Base-by-base conservation (phyloP, 2,113 vertebrate species). In the Chloropsis cyanopogon region DNA sequence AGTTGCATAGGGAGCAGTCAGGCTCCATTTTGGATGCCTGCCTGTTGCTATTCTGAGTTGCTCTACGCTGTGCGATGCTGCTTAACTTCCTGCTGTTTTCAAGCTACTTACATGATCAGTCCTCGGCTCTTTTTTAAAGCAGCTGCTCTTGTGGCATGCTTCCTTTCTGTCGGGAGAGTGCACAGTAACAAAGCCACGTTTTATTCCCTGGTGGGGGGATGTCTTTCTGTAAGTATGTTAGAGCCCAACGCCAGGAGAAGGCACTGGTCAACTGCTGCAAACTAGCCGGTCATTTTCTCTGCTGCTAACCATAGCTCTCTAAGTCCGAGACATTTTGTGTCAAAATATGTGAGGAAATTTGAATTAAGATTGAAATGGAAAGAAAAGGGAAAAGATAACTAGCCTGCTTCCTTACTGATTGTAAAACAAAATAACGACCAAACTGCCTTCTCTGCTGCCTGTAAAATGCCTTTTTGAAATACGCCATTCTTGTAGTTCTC, bases 21-120 rank as follows among this genome's bases (percentile, higher is more conserved):
- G 84, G 82, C 94, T 95, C 95, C 95, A 92, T 96, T 96, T 95
- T 96, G 95, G 73, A 92, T 95, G 89, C 78, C 81, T 71, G 69
- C 7, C 92, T 84, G 92, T 92, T 92, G 91, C 92, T 96, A 46
- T 95, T 96, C 91, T 52, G 78, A 92, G 94, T 86, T 63, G 86
- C 64, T 81, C 35, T 88, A 0, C 0, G 20, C 88, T 76, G 73
- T 4, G 7, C 56, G 21, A 69, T 41, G 94, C 94, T 89, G 91
- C 89, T 92, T 49, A 89, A 87, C 93, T 92, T 95, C 86, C 91
- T 89, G 94, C 95, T 89, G 81, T 25, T 84, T 81, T 86, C 89
- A 26, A 60, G 86, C 90, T 76, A 24, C 83, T 92, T 53, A 56
- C 31, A 68, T 33, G 56, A 88, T 83, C 85, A 11, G 41, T 52